phyloP scores from a whole-genome alignment of 2,113 vertebrate genomes.

The Myotis yumanensis region DNA sequence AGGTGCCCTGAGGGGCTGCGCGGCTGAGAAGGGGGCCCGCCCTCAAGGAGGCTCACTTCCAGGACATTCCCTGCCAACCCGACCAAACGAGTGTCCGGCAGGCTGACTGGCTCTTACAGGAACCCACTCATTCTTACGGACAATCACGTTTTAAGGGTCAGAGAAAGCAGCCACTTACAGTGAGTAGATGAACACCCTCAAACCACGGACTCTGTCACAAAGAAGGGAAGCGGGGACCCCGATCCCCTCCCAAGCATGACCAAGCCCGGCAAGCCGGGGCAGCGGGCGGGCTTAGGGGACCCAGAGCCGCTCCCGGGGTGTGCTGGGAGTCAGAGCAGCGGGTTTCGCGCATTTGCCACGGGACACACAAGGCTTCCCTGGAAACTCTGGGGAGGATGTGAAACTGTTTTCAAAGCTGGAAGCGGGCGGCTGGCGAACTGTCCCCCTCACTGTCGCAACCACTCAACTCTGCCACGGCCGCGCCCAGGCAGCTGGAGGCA shows the following conservation, averaged over 20 bases:
- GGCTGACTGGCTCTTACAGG: background rate
- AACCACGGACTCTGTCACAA: background rate
- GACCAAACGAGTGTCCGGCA: background rate
- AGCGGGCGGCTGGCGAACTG: background rate
- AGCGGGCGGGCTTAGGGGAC: background rate
- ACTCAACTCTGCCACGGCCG: background rate
- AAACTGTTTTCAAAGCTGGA: background rate
- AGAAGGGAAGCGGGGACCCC: background rate
- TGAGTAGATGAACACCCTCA: background rate
- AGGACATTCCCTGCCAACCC: too few relatives aligned
- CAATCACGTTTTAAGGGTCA: constrained; percentile 25
- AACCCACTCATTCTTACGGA: background rate
- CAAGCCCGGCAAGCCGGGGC: background rate
- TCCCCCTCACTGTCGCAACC: background rate
- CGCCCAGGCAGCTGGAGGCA: background rate
- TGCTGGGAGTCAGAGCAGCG: background rate
- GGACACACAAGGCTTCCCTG: background rate
- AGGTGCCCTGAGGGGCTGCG: background rate
- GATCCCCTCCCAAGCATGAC: background rate
- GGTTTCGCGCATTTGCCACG: background rate
- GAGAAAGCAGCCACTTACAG: background rate
- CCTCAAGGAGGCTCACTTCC: too few relatives aligned
- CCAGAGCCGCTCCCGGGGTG: background rate
- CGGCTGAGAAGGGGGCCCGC: background rate
- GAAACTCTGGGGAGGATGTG: background rate